These are phyloP conservation scores for Eupithecia subumbrata DNA, from an alignment of 2,888 invertebrate genomes.

Conservation along the genomic window DNA sequence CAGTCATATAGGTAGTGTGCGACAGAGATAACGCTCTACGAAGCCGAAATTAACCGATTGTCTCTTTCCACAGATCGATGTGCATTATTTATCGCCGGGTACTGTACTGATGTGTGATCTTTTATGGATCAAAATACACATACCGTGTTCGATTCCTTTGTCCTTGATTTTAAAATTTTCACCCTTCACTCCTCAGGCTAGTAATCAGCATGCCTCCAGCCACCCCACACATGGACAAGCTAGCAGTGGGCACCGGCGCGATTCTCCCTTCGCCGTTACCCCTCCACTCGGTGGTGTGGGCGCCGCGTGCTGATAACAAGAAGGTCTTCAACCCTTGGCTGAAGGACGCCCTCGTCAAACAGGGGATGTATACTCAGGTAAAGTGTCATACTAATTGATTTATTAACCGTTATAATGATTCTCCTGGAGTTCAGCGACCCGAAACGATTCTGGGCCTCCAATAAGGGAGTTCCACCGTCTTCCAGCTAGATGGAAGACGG, in stretches of 20 bases:
- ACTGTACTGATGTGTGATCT: background rate
- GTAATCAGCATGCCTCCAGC: conserved; percentile 95
- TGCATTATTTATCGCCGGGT: too few species aligned
- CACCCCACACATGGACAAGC: conserved; percentile 91
- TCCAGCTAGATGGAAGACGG: too few species aligned
- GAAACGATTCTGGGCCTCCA: too few species aligned
- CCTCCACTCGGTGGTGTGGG: conserved; percentile 95
- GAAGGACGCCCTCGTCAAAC: conserved; percentile 95
- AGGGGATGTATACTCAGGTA: conserved; percentile 93
- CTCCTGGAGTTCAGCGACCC: too few species aligned
- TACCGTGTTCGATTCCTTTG: background rate
- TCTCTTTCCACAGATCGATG: too few species aligned
- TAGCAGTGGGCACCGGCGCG: conserved; percentile 87
- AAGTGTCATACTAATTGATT: too few species aligned
- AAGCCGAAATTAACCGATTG: too few species aligned
- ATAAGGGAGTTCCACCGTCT: too few species aligned
- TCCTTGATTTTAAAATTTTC: too few species aligned
- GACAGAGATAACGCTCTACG: too few species aligned
- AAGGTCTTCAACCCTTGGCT: conserved; percentile 95
- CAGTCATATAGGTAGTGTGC: too few species aligned
- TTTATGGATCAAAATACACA: background rate
- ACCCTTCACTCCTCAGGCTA: conserved; percentile 79
- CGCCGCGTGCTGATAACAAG: conserved; percentile 91
- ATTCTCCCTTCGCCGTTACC: conserved; percentile 88
- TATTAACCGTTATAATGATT: too few species aligned